Conservation (phyloP, 2,888 invertebrate genomes). For the Notodonta ziczac region DNA sequence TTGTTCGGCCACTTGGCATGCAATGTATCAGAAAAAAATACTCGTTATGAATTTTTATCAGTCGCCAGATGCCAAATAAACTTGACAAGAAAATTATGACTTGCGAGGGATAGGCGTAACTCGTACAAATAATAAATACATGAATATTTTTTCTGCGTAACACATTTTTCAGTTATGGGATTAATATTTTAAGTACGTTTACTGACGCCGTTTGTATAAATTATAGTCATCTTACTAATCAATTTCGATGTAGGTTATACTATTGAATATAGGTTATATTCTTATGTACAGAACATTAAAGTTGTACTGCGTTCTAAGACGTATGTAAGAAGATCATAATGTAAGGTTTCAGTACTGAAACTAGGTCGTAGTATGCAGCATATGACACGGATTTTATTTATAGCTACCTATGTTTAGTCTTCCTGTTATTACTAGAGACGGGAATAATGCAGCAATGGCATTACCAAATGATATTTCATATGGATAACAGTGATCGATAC, state of each 20-base stretch:
- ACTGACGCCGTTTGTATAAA: no score
- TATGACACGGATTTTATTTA: slow-evolving; percentile 9
- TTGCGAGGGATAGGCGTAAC: background rate
- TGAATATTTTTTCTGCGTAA: background rate
- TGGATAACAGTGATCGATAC: no score
- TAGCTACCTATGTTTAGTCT: slow-evolving; percentile 6
- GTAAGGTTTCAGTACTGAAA: slow-evolving; percentile 25
- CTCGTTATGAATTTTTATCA: slow-evolving; percentile 5
- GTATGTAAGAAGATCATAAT: slow-evolving; percentile 1
- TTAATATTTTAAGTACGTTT: no score
- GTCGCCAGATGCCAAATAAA: slow-evolving; percentile 1
- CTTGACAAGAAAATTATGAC: background rate
- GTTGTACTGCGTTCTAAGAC: background rate
- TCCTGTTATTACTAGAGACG: background rate
- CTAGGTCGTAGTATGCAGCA: slow-evolving; percentile 17
- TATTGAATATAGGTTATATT: no score
- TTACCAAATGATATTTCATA: background rate
- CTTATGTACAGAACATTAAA: background rate
- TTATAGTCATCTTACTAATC: no score
- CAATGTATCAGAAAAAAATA: background rate
- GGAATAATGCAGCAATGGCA: background rate
- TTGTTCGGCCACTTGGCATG: background rate
- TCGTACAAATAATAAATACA: background rate
- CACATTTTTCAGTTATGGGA: no score
- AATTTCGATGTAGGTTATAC: no score